phyloP scores from a whole-genome alignment of 2,797 vertebrate genomes.

The Distichodus sexfasciatus region DNA sequence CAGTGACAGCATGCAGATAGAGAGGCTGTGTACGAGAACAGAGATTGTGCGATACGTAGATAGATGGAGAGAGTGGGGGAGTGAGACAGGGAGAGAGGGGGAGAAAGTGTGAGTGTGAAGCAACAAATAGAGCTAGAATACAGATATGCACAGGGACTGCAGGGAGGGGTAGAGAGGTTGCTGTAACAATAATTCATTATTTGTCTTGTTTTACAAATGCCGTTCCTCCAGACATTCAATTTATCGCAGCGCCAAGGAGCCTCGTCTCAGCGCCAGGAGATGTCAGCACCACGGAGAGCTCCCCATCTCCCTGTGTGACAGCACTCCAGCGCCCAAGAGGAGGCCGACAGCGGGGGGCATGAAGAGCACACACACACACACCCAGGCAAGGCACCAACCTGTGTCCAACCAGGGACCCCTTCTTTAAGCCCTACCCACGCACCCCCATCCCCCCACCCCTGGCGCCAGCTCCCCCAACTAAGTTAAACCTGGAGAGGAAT shows the following conservation, averaged over 20 bases:
- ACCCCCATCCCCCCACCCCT: slow-evolving; percentile 19
- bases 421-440: no score
- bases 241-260: slow-evolving; percentile 49
- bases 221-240: slow-evolving; percentile 59
- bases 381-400: slow-evolving; percentile 42
- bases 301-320: slow-evolving; percentile 55
- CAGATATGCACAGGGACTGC: slow-evolving; percentile 52
- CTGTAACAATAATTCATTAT: slow-evolving; percentile 62
- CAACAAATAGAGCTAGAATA: slow-evolving; percentile 48
- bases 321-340: slow-evolving; percentile 49
- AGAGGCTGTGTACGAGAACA: slow-evolving; percentile 50
- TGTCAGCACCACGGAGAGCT: slow-evolving; percentile 52
- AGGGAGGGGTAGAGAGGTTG: slow-evolving; percentile 44
- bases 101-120: slow-evolving; percentile 25
- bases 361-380: slow-evolving; percentile 16
- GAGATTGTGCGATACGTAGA: slow-evolving; percentile 52
- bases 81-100: slow-evolving; percentile 53
- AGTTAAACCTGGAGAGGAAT: slow-evolving; percentile 59
- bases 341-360: slow-evolving; percentile 41
- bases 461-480: slow-evolving; percentile 33
- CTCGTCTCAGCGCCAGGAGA: slow-evolving; percentile 42
- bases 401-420: slow-evolving; percentile 44
- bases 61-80: slow-evolving; percentile 51
- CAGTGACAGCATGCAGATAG: slow-evolving; percentile 56
- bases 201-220: slow-evolving; percentile 64